Percentiles rank a stretch among this genome's conserved stretches.
phyloP scores from a whole-genome alignment of 2,888 invertebrate species.

The Rhimphoctona megacephalus region DNA sequence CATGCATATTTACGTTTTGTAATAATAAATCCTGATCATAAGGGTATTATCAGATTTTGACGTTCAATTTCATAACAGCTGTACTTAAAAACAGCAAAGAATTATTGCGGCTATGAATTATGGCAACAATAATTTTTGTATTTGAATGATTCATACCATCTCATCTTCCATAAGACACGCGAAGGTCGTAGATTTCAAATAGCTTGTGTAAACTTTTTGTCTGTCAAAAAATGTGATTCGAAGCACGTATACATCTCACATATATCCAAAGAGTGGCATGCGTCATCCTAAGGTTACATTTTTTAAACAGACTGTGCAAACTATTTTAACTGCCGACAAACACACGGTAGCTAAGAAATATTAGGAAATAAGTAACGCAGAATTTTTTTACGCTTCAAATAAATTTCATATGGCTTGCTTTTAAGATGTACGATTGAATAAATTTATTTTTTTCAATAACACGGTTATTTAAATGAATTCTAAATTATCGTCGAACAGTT shows the following conservation, averaged over 20 bases:
- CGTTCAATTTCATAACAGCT: not conserved
- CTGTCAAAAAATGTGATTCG: not conserved
- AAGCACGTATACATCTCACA: not conserved
- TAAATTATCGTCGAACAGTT: not conserved
- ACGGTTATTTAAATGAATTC: not conserved
- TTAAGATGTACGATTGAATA: not conserved
- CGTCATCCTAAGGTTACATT: not conserved
- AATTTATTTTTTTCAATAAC: not conserved
- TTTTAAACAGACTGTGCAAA: not conserved
- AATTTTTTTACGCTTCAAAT: not conserved
- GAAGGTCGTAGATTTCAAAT: not conserved
- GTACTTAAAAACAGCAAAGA: not conserved
- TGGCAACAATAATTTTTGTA: not conserved
- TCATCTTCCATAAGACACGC: not conserved
- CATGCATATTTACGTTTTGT: not conserved
- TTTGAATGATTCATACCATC: not conserved
- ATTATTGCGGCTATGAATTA: not conserved
- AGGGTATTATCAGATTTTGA: not conserved
- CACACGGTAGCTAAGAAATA: not conserved
- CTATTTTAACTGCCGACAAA: not conserved
- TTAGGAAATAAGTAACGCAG: not conserved
- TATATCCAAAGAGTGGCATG: not conserved
- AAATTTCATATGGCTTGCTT: not conserved
- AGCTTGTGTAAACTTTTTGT: not conserved
- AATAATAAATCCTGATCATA: not conserved